Percentiles rank a stretch among this genome's conserved stretches.
phyloP scores from a whole-genome alignment of 1,140 invertebrate genomes.

The Hermatobates lingyangjiaoensis region DNA sequence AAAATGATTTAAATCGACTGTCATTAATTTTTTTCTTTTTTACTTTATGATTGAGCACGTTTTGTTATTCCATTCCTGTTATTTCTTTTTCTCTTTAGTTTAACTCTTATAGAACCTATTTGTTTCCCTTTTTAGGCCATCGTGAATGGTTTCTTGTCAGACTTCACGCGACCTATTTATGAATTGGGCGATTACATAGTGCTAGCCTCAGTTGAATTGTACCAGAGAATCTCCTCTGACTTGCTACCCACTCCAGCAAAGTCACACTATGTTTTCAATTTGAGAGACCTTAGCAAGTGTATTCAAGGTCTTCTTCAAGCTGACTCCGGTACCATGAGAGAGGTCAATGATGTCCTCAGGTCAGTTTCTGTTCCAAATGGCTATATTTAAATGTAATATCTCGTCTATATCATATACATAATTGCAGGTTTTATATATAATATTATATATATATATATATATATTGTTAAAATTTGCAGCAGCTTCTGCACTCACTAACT shows the following conservation, averaged over 20 bases:
- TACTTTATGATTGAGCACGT: background rate
- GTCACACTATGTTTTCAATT: constrained; percentile 81
- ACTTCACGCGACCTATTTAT: constrained; percentile 51
- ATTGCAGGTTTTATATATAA: too few species aligned
- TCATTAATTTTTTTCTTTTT: background rate
- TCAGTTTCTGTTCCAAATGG: too few species aligned
- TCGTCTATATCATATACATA: too few species aligned
- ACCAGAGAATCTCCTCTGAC: constrained; percentile 52
- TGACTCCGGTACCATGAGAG: constrained; percentile 38
- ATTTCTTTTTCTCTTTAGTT: background rate
- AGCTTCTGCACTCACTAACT: too few species aligned
- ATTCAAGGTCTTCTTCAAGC: constrained; percentile 68
- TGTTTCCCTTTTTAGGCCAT: constrained; percentile 33
- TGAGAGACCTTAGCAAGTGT: constrained; percentile 74
- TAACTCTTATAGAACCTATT: background rate
- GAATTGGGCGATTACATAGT: constrained; percentile 51
- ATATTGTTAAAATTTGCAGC: too few species aligned
- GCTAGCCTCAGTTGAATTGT: constrained; percentile 57
- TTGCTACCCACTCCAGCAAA: constrained; percentile 71
- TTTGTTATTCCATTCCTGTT: background rate
- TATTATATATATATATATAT: too few species aligned
- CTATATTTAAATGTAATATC: too few species aligned
- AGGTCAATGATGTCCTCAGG: constrained; percentile 40
- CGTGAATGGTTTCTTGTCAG: constrained; percentile 49
- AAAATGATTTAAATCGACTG: too few species aligned